Base-by-base conservation (phyloP, 1,140 invertebrate genomes). In the Drosophila virilis region DNA sequence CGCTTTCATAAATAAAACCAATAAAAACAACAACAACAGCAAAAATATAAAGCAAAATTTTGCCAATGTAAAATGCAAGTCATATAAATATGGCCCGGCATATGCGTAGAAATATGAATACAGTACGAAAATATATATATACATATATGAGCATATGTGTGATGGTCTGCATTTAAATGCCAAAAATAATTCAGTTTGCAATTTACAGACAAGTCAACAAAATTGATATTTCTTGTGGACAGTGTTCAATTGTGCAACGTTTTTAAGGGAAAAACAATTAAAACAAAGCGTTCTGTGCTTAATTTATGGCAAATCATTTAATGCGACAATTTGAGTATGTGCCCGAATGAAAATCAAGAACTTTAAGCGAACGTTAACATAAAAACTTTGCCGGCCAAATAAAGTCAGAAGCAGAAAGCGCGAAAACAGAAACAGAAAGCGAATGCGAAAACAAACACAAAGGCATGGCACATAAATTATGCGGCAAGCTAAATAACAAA, bases 1-100 rank as follows among this genome's bases (percentile, higher is more conserved):
- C 62, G 79, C 46, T 69, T 52, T 70, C 80, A 83, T 88, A 88
- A 90, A 89, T 89, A 85, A 80, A 85, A 76, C 32, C 67, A 59
- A 67, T 59, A 72, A 80, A 54, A 68, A 68, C 57, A 77, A 52
- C 48, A 61, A 28, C 22, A 28, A 28, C 22, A 28, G 4, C 22
- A 61, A 73, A 59, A 51, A 57, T 43, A 48, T 42, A 37, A 42
- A 32, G 13, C 1, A 45, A 61, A 51, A 60, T 6, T 45, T 3
- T 13, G 35, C 33, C 33, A 59, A 35, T 72, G 57, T 62, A 57
- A 71, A 60, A 55, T 37, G 57, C 57, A 59, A 59, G 57, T 59
- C 57, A 59, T 59, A 59, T 46, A 46, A 59, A 59, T 59, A 46
- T 35, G 42, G 28, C 7, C 52, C 9, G 43, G 6, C 22, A 50